A percentile compares a stretch with the other conserved stretches of the same genome.
These are phyloP conservation scores for Ispidina picta DNA, from an alignment of 2,797 vertebrate genomes.

Conservation along the genomic window DNA sequence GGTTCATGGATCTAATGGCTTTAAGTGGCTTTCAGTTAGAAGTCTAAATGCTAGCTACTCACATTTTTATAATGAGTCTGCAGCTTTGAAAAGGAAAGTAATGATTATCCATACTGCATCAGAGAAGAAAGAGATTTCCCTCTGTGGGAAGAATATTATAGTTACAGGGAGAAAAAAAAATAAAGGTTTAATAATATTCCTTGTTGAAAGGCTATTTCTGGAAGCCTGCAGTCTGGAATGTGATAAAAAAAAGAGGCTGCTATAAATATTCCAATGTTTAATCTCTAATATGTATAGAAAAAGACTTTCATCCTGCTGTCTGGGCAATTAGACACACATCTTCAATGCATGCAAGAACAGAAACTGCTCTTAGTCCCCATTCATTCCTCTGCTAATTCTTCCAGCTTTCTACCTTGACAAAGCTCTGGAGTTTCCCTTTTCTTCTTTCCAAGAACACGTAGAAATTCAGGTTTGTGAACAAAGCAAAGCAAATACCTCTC, in stretches of 20 bases:
- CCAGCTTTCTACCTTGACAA: neutral
- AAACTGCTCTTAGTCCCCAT: neutral
- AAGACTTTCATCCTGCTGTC: neutral
- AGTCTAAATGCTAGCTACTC: constrained; percentile 1
- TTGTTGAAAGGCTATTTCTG: constrained; percentile 2
- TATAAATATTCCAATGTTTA: neutral
- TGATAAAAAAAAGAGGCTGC: neutral
- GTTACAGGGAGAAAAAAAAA: neutral
- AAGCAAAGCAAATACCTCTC: neutral
- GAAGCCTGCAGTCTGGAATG: neutral
- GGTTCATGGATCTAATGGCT: neutral
- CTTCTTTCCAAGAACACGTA: neutral
- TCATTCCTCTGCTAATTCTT: neutral
- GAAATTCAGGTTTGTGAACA: neutral
- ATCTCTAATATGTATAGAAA: neutral
- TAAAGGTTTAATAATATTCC: neutral
- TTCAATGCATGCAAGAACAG: neutral
- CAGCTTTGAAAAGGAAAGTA: constrained; percentile 9
- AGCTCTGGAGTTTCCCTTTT: neutral
- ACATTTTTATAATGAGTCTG: constrained; percentile 6
- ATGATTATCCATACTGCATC: neutral
- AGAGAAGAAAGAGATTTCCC: neutral
- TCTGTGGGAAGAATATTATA: constrained; percentile 17
- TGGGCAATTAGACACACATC: neutral
- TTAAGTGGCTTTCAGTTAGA: neutral